Evolutionary conservation across 2,888 invertebrate genomes (phyloP).

Genomic region (Sphaerophoria rueppellii): DNA sequence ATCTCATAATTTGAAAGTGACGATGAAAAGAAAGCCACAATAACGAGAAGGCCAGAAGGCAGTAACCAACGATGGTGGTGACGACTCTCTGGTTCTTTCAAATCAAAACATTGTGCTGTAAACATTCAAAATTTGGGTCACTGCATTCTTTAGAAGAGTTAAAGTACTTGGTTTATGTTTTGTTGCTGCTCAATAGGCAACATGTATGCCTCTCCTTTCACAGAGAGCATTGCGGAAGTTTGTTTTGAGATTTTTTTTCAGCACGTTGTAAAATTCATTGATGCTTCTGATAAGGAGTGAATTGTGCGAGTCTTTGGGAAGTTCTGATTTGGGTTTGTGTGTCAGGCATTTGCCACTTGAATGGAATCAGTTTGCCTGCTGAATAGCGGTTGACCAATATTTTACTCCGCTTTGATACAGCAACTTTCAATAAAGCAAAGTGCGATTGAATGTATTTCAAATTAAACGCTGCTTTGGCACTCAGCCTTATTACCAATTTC

Average conservation of each 20-base stretch:
- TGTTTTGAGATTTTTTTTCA: constrained; percentile 11
- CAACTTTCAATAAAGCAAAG: no score
- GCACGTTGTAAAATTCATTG: constrained; percentile 27
- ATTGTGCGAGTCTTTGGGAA: not conserved
- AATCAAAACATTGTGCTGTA: constrained; percentile 24
- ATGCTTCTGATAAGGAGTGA: constrained; percentile 18
- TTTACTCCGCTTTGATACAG: no score
- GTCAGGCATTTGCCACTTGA: not conserved
- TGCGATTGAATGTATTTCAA: no score
- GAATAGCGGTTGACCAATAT: no score
- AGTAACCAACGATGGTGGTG: constrained; percentile 1
- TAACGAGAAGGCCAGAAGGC: constrained; percentile 19
- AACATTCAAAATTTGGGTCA: constrained; percentile 39
- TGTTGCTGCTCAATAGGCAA: constrained; percentile 3
- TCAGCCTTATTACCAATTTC: no score
- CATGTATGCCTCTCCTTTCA: not conserved
- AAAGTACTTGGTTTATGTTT: constrained; percentile 3
- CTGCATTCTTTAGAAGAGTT: constrained; percentile 21
- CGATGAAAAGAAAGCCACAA: constrained; percentile 21
- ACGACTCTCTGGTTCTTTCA: constrained; percentile 18
- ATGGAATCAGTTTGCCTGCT: not conserved
- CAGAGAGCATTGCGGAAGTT: constrained; percentile 33
- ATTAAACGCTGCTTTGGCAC: no score
- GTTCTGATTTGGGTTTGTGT: not conserved
- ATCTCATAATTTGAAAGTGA: constrained; percentile 30